These are phyloP conservation scores for Gadopsis marmoratus DNA, from an alignment of 2,797 vertebrate species.

Conservation along the genomic window DNA sequence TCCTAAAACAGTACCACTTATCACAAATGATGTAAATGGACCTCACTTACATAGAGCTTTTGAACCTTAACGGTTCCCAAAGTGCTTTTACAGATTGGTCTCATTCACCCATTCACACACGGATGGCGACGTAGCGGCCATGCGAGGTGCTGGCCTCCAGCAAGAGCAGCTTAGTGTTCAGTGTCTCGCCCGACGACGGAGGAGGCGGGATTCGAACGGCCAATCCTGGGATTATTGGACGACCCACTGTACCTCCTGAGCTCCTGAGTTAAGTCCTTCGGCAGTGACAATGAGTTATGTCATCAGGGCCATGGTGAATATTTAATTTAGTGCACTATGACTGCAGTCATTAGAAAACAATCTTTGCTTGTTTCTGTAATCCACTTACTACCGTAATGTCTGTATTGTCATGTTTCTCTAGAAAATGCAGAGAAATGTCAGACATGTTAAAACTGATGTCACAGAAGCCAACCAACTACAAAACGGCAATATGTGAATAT, in stretches of 20 bases:
- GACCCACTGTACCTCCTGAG: too few relatives aligned
- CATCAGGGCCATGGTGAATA: background rate
- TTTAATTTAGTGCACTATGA: background rate
- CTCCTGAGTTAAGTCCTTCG: background rate
- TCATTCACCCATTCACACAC: too few relatives aligned
- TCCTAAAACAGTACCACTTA: background rate
- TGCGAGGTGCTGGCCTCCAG: too few relatives aligned
- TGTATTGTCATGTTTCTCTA: background rate
- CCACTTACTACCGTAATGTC: background rate
- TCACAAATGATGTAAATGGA: too few relatives aligned
- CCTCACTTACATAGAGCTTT: too few relatives aligned
- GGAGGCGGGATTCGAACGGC: too few relatives aligned
- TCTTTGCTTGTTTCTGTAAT: conserved; percentile 5
- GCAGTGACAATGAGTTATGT: background rate
- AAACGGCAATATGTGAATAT: background rate
- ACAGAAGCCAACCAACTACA: background rate
- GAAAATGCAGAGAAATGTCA: background rate
- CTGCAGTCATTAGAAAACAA: conserved; percentile 2
- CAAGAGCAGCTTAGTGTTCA: too few relatives aligned
- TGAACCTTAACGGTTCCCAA: too few relatives aligned
- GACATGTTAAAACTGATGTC: background rate
- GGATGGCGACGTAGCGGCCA: too few relatives aligned
- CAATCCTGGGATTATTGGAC: too few relatives aligned
- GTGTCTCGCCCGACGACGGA: too few relatives aligned
- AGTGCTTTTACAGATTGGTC: too few relatives aligned